Percentiles rank a stretch among this genome's conserved stretches.
Evolutionary conservation across 1,140 invertebrate species (phyloP).

Genomic region (Zaprionus ghesquierei): DNA sequence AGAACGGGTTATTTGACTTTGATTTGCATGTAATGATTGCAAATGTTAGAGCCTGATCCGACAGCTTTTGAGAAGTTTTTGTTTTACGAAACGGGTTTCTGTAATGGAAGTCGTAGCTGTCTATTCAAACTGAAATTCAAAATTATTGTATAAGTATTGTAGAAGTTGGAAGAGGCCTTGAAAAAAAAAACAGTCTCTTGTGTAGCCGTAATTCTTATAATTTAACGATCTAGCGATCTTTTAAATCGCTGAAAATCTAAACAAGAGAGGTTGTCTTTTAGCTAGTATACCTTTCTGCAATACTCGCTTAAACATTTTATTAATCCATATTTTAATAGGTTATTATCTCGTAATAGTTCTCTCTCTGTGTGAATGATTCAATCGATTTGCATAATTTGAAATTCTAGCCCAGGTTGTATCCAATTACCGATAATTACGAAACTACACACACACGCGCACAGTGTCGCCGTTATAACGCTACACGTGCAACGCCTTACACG

Average conservation of each 20-base stretch:
- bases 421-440: conserved; percentile 11
- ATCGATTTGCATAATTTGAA: conserved; percentile 13
- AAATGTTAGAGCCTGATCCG: background rate
- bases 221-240: background rate
- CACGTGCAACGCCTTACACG: conserved; percentile 16
- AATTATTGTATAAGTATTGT: background rate
- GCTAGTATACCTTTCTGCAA: no score
- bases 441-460: background rate
- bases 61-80: background rate
- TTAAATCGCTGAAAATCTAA: no score
- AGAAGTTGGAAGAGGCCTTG: background rate
- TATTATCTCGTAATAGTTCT: background rate
- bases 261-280: no score
- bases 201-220: background rate
- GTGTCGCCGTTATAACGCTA: background rate
- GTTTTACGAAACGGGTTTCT: background rate
- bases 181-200: background rate
- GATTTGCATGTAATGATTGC: conserved; percentile 4
- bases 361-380: background rate
- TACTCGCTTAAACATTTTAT: background rate
- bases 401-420: background rate
- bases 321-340: background rate
- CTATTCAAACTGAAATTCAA: background rate
- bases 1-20: conserved; percentile 13
- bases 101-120: background rate